Base-by-base conservation (phyloP, 2,888 invertebrate genomes). In the Lasius platythorax region DNA sequence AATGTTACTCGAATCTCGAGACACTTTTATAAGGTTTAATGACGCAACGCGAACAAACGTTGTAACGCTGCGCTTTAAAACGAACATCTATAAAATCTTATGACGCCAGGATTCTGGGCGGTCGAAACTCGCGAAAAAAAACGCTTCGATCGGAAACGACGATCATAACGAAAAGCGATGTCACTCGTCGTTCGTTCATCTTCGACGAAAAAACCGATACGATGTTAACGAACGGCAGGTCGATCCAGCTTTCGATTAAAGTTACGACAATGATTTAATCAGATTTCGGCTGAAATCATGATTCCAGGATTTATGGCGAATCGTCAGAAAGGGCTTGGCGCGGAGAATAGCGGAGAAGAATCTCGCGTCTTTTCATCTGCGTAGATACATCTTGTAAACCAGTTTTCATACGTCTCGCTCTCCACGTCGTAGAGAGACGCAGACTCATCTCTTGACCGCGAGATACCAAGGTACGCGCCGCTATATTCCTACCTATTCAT, bases 371-470 rank as follows among this genome's bases (percentile, higher is more conserved):
- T 85, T 85, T 83, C 74, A 63, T 82, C 82, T 78, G 83, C 79
- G 85, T 81, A 79, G 61, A 79, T 79, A 83, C 88, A 74, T 86
- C 86, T 88, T 90, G 87, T 88, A 90, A 90, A 90, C 90, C 90
- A 90, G 90, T 90, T 90, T 90, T 88, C 89, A 76, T 82, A 64
- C 81, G 72, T 46, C 70, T 64, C 82, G 56, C 43, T 61, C 84
- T 61, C 23, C 83, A 46, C 73, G 66, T 18, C 68, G 82, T 82
- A 85, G 82, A 87, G 64, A 87, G 72, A 88, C 81, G 85, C 87
- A 82, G 82, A 86, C 87, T 87, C 84, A 84, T 89, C 87, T 89
- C 89, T 86, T 33, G 68, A 28, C 58, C 70, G n/a, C 68, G n/a
- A 63, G 70, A 79, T 61, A 79, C 79, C 79, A 70, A 79, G 68